Base-by-base conservation (phyloP, 2,113 vertebrate species). In the Syrmaticus mikado region DNA sequence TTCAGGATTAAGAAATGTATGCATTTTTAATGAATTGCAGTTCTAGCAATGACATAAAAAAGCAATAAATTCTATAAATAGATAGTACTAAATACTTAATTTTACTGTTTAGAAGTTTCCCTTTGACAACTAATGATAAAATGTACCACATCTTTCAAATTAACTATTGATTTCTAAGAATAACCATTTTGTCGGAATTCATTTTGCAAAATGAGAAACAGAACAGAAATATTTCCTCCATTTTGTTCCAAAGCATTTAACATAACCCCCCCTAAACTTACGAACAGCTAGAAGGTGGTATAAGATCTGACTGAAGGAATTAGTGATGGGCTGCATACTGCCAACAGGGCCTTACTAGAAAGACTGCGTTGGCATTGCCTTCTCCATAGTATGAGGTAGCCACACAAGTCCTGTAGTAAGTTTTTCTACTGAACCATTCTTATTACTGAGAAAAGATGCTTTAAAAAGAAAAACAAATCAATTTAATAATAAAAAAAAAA, bases 121-220 rank as follows among this genome's bases (percentile, higher is more conserved):
- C 22, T 77, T 92, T 85, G 82, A 91, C 68, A 50, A 11, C 25
- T 55, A 34, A 83, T 36, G 25, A 85, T 93, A 84, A 94, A 92
- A 71, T 10, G 65, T 55, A 52, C 16, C 66, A 81, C 27, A 65
- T 87, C 17, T 93, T 93, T 92, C 87, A 91, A 91, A 80, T 81
- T 71, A 89, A 45, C 68, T 95, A 90, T 88, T 65, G 91, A 90
- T 94, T 90, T 88, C n/a, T 61, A 72, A 81, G 46, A 68, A 78
- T 16, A 80, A 22, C 30, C 38, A 40, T 75, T 94, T 81, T 52
- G 25, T 24, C 19, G 30, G 12, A 84, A 84, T 65, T 75, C 7
- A 43, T 58, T 77, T 52, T 77, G 64, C n/a, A 62, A 81, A 95
- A 71, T 1, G 32, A 92, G 77, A 87, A 78, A 38, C 3, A 78